A percentile compares a stretch with the other conserved stretches of the same genome.
phyloP scores from a whole-genome alignment of 2,797 vertebrate species.

The Helicolenus hilgendorfi region DNA sequence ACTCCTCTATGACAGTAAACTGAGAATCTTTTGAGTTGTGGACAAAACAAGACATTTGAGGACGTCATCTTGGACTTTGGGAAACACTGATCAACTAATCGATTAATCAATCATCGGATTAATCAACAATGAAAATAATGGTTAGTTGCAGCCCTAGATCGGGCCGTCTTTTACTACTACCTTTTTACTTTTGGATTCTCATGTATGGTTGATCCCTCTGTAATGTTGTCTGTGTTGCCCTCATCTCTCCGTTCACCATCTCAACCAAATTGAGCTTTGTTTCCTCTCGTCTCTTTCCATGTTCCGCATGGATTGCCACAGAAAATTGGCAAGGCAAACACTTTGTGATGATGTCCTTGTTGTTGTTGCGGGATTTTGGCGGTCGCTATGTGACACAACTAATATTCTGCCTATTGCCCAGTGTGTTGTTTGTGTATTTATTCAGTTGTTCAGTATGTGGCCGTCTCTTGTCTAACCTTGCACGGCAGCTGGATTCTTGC shows the following conservation, averaged over 20 bases:
- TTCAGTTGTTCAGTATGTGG: neutral
- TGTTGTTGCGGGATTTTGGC: neutral
- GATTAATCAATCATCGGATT: too few species aligned
- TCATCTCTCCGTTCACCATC: neutral
- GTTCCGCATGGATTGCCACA: neutral
- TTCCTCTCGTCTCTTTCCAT: neutral
- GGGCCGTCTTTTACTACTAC: too few species aligned
- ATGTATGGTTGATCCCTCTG: too few species aligned
- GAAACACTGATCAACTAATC: too few species aligned
- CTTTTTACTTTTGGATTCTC: too few species aligned
- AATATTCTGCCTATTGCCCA: neutral
- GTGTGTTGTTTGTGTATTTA: neutral
- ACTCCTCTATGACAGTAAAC: too few species aligned
- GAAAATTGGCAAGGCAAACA: neutral
- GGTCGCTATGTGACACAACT: neutral
- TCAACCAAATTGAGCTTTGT: neutral
- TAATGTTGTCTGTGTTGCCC: neutral
- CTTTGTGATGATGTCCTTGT: neutral
- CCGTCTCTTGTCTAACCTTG: too few species aligned
- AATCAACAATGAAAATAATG: too few species aligned
- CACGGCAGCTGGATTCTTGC: fast-evolving
- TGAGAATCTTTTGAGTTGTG: too few species aligned
- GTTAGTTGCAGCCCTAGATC: too few species aligned
- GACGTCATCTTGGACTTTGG: too few species aligned
- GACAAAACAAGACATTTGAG: too few species aligned